phyloP scores from a whole-genome alignment of 2,113 vertebrate genomes.

The Rhipidura dahli region DNA sequence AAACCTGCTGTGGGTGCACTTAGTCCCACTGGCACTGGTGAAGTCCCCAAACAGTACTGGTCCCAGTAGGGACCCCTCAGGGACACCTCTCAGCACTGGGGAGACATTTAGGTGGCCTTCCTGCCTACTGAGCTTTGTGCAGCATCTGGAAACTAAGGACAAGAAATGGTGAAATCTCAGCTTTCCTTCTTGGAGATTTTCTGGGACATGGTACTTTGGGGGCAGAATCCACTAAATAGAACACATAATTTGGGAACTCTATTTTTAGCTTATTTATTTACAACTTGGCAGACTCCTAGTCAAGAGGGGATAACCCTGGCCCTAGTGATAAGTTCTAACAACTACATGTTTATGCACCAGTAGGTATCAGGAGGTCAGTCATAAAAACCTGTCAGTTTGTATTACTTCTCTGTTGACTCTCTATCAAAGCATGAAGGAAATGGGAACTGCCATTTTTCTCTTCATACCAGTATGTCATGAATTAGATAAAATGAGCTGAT shows the following conservation, averaged over 20 bases:
- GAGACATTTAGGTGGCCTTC: neutral
- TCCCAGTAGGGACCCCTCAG: neutral
- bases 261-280: slow-evolving; percentile 51
- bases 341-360: slow-evolving; percentile 49
- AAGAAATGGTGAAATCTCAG: neutral
- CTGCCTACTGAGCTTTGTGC: neutral
- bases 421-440: slow-evolving; percentile 22
- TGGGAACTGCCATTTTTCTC: neutral
- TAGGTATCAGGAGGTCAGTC: slow-evolving; percentile 58
- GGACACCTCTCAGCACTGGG: neutral
- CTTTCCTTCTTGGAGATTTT: neutral
- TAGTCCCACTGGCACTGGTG: neutral
- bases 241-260: neutral
- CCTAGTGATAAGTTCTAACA: slow-evolving; percentile 47
- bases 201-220: neutral
- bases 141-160: neutral
- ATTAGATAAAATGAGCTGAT: neutral
- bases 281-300: slow-evolving; percentile 6
- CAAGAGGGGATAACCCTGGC: slow-evolving; percentile 40
- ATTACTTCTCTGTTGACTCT: slow-evolving; percentile 46
- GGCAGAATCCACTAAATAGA: neutral
- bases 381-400: slow-evolving; percentile 59
- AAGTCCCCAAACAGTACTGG: neutral
- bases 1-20: neutral
- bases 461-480: neutral